A percentile compares a stretch with the other conserved stretches of the same genome.
Evolutionary conservation across 1,140 invertebrate genomes (phyloP).

Genomic region (Drosophila ohnishii): DNA sequence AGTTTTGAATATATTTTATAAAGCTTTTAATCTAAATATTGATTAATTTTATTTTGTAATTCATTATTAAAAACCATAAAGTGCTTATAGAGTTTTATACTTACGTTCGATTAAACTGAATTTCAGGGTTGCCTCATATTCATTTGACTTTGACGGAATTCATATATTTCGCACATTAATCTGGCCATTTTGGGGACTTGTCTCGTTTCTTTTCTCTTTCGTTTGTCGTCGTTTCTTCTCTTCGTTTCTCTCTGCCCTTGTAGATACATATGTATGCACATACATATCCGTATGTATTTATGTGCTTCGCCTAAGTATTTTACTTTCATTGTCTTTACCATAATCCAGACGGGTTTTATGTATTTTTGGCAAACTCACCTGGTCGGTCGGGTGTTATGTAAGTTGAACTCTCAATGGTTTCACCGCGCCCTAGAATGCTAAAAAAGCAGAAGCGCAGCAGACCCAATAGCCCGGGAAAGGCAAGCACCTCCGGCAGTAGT

Average conservation of each 20-base stretch:
- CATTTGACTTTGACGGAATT: constrained; percentile 49
- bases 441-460: constrained; percentile 15
- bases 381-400: constrained; percentile 45
- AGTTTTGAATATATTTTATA: neutral
- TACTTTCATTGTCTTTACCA: constrained; percentile 39
- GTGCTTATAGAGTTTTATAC: neutral
- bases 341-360: constrained; percentile 38
- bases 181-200: constrained; percentile 25
- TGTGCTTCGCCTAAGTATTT: constrained; percentile 20
- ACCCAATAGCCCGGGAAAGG: neutral
- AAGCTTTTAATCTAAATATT: neutral
- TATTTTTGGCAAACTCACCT: constrained; percentile 39
- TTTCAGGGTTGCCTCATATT: constrained; percentile 3
- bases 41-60: neutral
- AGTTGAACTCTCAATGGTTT: constrained; percentile 48
- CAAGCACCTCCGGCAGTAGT: constrained; percentile 5
- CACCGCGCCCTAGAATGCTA: constrained; percentile 56
- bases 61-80: neutral
- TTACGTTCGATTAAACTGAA: constrained; percentile 33
- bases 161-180: constrained; percentile 63
- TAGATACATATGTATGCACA: constrained; percentile 31
- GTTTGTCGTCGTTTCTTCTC: constrained; percentile 20
- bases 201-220: constrained; percentile 13
- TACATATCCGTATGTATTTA: neutral
- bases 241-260: constrained; percentile 27